These are phyloP conservation scores for Hippocampus zosterae DNA, from an alignment of 2,113 vertebrate genomes.

Conservation along the genomic window DNA sequence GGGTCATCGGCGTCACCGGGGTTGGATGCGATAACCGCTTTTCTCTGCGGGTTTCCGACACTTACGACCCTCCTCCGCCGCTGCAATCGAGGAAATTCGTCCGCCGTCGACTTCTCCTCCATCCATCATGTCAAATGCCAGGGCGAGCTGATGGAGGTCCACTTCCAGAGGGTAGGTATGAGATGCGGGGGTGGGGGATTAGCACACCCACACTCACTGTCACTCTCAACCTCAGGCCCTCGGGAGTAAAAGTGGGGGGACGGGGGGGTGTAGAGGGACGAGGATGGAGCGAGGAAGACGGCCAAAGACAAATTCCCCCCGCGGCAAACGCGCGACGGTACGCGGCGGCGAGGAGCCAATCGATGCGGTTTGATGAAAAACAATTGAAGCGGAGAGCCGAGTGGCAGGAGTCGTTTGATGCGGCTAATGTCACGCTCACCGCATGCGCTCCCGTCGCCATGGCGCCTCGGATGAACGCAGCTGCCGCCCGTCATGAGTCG, in stretches of 20 bases:
- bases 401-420: slow-evolving; percentile 27
- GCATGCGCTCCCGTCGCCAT: neutral
- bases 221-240: slow-evolving; percentile 44
- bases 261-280: slow-evolving; percentile 11
- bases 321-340: slow-evolving; percentile 10
- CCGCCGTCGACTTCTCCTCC: slow-evolving; percentile 38
- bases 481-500: neutral
- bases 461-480: neutral
- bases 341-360: slow-evolving; percentile 28
- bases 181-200: slow-evolving; percentile 30
- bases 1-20: slow-evolving; percentile 49
- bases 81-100: slow-evolving; percentile 38
- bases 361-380: slow-evolving; percentile 41
- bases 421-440: slow-evolving; percentile 14
- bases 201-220: slow-evolving; percentile 47
- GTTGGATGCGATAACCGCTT: slow-evolving; percentile 57
- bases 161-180: slow-evolving; percentile 16
- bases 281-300: neutral
- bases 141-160: slow-evolving; percentile 37
- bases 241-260: slow-evolving; percentile 12
- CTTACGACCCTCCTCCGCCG: slow-evolving; percentile 18
- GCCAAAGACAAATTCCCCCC: slow-evolving; percentile 28
- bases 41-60: slow-evolving; percentile 22
- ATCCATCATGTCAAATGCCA: slow-evolving; percentile 49
- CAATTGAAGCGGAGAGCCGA: slow-evolving; percentile 25